Evolutionary conservation across 2,113 vertebrate species (phyloP).

Genomic region (Atlantisia rogersi): DNA sequence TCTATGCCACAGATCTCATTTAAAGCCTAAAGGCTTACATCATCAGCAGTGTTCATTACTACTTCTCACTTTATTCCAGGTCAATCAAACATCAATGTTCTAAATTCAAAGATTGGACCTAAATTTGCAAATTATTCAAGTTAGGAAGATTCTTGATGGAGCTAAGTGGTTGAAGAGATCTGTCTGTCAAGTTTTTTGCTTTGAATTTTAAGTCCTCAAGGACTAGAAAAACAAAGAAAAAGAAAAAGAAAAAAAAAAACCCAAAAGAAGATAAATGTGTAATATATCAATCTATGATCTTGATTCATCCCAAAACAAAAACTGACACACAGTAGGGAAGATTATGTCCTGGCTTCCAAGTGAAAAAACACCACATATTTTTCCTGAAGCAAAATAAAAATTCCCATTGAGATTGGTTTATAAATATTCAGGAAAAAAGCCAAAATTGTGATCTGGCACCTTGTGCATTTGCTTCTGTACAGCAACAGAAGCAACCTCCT

Average conservation of each 20-base stretch:
- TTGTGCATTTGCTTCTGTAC: neutral
- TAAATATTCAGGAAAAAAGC: neutral
- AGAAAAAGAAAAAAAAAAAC: too few species aligned
- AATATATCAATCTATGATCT: neutral
- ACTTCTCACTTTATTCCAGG: neutral
- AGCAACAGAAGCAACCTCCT: neutral
- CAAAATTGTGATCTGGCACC: neutral
- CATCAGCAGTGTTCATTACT: neutral
- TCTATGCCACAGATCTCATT: neutral
- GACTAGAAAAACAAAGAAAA: accelerated
- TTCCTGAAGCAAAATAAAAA: neutral
- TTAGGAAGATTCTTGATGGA: neutral
- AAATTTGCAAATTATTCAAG: neutral
- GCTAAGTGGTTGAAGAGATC: neutral
- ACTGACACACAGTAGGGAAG: neutral
- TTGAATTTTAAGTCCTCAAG: neutral
- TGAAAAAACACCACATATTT: neutral
- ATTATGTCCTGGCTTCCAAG: neutral
- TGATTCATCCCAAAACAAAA: neutral
- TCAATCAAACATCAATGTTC: neutral
- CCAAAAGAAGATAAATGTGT: neutral
- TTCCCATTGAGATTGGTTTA: neutral
- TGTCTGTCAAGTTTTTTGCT: neutral
- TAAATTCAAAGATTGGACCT: neutral
- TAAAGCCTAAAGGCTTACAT: neutral